Evolutionary conservation across 1,140 invertebrate species (phyloP), one percentile per base, ranked within the genome.

Genomic region (Melanaphis sacchari): DNA sequence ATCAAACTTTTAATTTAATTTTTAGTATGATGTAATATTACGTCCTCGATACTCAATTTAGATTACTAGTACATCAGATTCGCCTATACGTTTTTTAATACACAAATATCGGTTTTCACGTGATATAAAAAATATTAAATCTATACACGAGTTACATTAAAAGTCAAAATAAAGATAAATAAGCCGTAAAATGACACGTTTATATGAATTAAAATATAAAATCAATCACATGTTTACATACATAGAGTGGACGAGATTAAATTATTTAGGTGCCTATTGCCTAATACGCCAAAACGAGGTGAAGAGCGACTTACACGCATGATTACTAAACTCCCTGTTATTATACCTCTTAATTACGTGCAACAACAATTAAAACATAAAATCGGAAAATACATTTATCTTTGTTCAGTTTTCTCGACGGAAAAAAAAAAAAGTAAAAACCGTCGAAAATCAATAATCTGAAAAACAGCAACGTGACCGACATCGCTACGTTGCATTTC

Each of bases 371-470:
- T 18, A 82, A 82, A 82, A 82, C 9, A 59, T 26, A 85, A n/a
- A 49, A 88, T 49, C 11, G 8, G n/a, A 26, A 84, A 41, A 89
- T 38, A 36, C 85, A 15, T n/a, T 88, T 49, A 22, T 88, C n/a
- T 49, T n/a, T 36, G 18, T 15, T 38, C 26, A 6, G 31, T 49
- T 31, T 89, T 21, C 21, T 38, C 15, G 18, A 36, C 21, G 22
- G 18, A 24, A 89, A n/a, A n/a, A n/a, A n/a, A n/a, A 88, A 46
- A 89, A 49, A 49, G 46, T 21, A 49, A 49, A 52, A 41, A 9
- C 46, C 7, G 31, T 52, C n/a, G 46, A 89, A 89, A 89, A 89
- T 52, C 87, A 52, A 89, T 89, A 87, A 89, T 52, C 41, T 11
- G 43, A 49, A 87, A 87, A 87, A 46, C 84, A 15, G 26, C 84